Percentiles rank a stretch among this genome's conserved stretches.
phyloP scores from a whole-genome alignment of 2,113 vertebrate species.

The Ictidomys tridecemlineatus region DNA sequence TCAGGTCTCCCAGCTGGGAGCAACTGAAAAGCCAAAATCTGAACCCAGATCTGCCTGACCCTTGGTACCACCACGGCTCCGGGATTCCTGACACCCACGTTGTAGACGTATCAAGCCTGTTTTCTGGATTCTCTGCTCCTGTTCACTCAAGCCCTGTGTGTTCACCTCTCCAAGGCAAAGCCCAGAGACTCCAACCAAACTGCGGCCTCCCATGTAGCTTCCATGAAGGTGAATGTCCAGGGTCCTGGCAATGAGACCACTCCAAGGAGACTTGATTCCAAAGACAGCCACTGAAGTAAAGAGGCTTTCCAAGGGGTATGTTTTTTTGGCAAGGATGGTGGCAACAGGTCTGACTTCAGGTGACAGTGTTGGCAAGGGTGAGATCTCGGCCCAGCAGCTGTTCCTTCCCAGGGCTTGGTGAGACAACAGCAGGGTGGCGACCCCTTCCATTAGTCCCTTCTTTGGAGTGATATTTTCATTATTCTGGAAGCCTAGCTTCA shows the following conservation, averaged over 20 bases:
- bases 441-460: neutral
- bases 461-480: neutral
- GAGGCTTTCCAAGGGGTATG: neutral
- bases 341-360: neutral
- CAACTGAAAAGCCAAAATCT: neutral
- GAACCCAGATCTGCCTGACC: neutral
- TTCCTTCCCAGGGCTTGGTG: neutral
- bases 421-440: neutral
- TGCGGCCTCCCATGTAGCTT: neutral
- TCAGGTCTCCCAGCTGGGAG: neutral
- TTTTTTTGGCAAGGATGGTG: neutral
- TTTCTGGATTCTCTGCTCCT: neutral
- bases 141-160: neutral
- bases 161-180: neutral
- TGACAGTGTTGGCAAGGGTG: neutral
- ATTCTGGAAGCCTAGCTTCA: neutral
- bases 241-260: neutral
- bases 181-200: neutral
- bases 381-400: too few species aligned
- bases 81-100: fast-evolving
- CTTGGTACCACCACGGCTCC: neutral
- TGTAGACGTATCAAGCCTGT: neutral
- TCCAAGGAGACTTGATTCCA: neutral
- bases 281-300: neutral
- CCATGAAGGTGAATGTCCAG: neutral